phyloP scores from a whole-genome alignment of 1,140 invertebrate genomes.

The Aporrectodea caliginosa region DNA sequence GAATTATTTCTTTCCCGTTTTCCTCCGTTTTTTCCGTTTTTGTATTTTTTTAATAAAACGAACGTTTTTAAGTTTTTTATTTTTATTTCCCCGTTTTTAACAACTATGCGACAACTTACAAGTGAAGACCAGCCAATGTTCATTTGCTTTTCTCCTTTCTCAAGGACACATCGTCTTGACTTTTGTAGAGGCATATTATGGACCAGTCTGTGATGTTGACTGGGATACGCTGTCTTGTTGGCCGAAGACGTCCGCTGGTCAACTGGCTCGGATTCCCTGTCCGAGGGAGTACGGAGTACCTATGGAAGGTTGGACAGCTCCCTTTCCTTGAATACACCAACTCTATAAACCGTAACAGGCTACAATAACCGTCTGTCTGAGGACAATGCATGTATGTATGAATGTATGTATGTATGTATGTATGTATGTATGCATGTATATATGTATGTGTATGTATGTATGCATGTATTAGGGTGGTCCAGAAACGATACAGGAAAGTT shows the following conservation, averaged over 20 bases:
- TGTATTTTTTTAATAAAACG: neutral
- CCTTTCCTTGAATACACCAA: no score
- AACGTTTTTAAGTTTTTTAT: neutral
- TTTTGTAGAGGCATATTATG: neutral
- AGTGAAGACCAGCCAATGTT: neutral
- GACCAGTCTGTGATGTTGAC: conserved; percentile 47
- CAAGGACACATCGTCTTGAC: neutral
- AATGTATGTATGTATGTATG: no score
- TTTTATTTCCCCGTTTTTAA: neutral
- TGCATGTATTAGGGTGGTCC: no score
- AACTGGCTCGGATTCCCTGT: conserved; percentile 65
- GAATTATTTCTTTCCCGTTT: no score
- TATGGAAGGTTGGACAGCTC: no score
- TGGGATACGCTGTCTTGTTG: conserved; percentile 74
- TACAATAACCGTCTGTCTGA: no score
- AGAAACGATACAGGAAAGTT: no score
- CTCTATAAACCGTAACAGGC: no score
- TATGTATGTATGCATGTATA: no score
- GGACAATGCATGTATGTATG: no score
- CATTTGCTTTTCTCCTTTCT: neutral
- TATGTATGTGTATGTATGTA: no score
- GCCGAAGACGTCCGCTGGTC: conserved; percentile 66
- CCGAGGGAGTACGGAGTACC: conserved; percentile 68
- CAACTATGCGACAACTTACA: neutral
- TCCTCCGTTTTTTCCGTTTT: no score